phyloP scores from a whole-genome alignment of 2,113 vertebrate genomes.

The Coryphaenoides rupestris region DNA sequence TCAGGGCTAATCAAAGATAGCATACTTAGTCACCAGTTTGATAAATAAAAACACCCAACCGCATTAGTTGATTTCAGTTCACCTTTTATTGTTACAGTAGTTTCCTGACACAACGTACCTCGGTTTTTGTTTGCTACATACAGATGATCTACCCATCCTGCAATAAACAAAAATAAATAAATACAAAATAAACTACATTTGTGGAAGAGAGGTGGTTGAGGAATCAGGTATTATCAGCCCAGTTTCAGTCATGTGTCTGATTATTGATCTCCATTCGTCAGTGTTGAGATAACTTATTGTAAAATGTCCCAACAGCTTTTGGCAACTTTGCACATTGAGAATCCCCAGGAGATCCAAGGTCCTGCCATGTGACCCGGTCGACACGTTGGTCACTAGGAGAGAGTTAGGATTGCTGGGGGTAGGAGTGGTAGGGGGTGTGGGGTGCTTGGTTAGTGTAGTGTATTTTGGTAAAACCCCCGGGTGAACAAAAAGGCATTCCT shows the following conservation, averaged over 20 bases:
- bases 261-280: conserved; percentile 40
- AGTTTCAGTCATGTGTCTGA: conserved; percentile 23
- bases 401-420: no score
- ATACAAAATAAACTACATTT: conserved; percentile 60
- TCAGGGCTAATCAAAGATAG: no score
- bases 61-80: conserved; percentile 24
- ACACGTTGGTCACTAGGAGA: conserved; percentile 4
- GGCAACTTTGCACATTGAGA: conserved; percentile 70
- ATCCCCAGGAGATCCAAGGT: conserved; percentile 41
- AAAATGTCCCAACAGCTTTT: conserved; percentile 38
- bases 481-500: conserved; percentile 24
- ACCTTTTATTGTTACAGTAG: conserved; percentile 70
- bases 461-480: conserved; percentile 1
- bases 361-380: conserved; percentile 14
- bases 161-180: conserved; percentile 69
- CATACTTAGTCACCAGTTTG: not conserved
- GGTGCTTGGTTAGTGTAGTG: conserved; percentile 10
- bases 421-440: not conserved
- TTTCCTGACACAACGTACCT: conserved; percentile 65
- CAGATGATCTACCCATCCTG: conserved; percentile 61
- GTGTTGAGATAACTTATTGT: conserved; percentile 23
- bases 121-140: conserved; percentile 73
- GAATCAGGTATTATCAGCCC: conserved; percentile 31
- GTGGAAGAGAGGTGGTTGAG: conserved; percentile 30
- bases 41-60: conserved; percentile 13